Conservation (phyloP, 2,113 vertebrate genomes). For the Amphilophus citrinellus region DNA sequence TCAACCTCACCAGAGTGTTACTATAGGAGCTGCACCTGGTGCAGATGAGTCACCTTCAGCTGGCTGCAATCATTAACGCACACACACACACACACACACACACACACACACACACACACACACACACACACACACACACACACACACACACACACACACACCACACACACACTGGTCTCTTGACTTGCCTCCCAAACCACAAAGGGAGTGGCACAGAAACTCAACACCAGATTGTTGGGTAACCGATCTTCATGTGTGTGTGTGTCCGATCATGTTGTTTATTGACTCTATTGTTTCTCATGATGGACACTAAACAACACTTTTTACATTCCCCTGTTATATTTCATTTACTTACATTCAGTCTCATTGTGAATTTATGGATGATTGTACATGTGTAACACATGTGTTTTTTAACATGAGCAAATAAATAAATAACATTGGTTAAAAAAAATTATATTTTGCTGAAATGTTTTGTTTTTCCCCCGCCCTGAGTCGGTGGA, state of each 20-base stretch:
- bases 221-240: slow-evolving; percentile 7
- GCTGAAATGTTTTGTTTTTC: neutral
- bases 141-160: neutral
- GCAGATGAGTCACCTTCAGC: slow-evolving; percentile 55
- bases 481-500: neutral
- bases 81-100: neutral
- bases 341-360: neutral
- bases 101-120: neutral
- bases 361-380: too few species aligned
- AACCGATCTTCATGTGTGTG: neutral
- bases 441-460: neutral
- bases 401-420: too few species aligned
- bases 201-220: slow-evolving; percentile 14
- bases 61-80: slow-evolving; percentile 6
- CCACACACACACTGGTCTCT: neutral
- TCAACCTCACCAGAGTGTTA: slow-evolving; percentile 3
- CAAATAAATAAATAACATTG: too few species aligned
- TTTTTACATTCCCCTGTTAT: neutral
- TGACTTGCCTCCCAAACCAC: neutral
- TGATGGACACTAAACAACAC: neutral
- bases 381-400: too few species aligned
- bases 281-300: neutral
- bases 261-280: neutral
- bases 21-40: slow-evolving; percentile 19
- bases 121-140: neutral